phyloP scores from a whole-genome alignment of 2,797 vertebrate genomes.

The Nyctibius grandis region DNA sequence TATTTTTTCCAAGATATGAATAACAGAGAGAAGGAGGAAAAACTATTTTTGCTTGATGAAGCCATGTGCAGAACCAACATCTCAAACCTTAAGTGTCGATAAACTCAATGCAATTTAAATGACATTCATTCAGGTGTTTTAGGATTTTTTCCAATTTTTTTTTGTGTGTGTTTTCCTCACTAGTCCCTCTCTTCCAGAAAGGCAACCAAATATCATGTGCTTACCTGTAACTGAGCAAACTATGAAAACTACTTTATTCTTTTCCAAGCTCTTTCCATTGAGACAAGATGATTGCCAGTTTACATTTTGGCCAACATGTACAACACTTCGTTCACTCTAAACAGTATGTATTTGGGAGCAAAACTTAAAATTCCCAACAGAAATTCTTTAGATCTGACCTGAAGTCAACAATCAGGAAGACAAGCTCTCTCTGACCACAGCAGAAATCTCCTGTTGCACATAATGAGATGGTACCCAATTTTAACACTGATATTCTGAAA shows the following conservation, averaged over 20 bases:
- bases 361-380: neutral
- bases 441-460: neutral
- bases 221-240: neutral
- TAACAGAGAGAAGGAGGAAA: neutral
- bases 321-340: neutral
- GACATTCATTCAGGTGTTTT: neutral
- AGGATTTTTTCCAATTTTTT: neutral
- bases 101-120: neutral
- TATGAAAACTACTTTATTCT: neutral
- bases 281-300: neutral
- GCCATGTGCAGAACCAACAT: neutral
- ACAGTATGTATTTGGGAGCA: neutral
- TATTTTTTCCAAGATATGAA: neutral
- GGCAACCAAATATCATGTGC: neutral
- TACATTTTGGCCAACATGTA: neutral
- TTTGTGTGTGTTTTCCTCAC: neutral
- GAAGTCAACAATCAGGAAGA: neutral
- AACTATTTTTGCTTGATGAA: neutral
- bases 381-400: neutral
- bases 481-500: neutral
- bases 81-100: neutral
- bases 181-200: neutral
- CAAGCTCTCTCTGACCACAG: neutral
- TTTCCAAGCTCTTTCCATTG: neutral
- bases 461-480: neutral